phyloP scores from a whole-genome alignment of 2,113 vertebrate species.

The Crotalus tigris region DNA sequence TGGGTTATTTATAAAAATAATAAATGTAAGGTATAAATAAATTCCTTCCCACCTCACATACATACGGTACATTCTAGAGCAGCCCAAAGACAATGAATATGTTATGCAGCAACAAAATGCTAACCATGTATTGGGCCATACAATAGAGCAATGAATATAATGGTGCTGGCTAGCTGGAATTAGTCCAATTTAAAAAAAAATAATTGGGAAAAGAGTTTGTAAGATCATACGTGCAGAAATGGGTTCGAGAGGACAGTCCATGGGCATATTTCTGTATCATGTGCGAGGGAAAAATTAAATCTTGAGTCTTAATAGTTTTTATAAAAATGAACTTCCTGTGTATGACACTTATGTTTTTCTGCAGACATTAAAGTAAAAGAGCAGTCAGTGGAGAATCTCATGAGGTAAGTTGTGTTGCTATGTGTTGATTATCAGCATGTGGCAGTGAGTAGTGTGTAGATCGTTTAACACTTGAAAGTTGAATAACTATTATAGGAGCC shows the following conservation, averaged over 20 bases:
- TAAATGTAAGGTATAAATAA: background rate
- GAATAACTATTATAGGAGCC: background rate
- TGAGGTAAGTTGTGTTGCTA: slow-evolving; percentile 79
- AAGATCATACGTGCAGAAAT: background rate
- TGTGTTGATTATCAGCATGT: background rate
- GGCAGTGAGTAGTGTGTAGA: background rate
- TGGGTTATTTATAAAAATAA: background rate
- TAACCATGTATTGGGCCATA: background rate
- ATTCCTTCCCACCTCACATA: background rate
- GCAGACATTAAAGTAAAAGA: slow-evolving; percentile 97
- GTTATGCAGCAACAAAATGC: background rate
- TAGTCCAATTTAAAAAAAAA: background rate
- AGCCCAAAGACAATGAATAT: background rate
- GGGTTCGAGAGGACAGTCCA: background rate
- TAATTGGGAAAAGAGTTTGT: background rate
- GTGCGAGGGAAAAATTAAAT: background rate
- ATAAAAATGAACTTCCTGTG: background rate
- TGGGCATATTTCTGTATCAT: background rate
- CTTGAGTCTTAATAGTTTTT: background rate
- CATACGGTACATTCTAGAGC: background rate
- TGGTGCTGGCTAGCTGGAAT: background rate
- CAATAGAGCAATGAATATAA: background rate
- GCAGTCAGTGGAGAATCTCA: slow-evolving; percentile 92
- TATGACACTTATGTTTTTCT: slow-evolving; percentile 34
- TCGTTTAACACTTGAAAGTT: background rate